A percentile compares a stretch with the other conserved stretches of the same genome.
Conservation (phyloP, 1,140 invertebrate genomes). For the Palaemon carinicauda region DNA sequence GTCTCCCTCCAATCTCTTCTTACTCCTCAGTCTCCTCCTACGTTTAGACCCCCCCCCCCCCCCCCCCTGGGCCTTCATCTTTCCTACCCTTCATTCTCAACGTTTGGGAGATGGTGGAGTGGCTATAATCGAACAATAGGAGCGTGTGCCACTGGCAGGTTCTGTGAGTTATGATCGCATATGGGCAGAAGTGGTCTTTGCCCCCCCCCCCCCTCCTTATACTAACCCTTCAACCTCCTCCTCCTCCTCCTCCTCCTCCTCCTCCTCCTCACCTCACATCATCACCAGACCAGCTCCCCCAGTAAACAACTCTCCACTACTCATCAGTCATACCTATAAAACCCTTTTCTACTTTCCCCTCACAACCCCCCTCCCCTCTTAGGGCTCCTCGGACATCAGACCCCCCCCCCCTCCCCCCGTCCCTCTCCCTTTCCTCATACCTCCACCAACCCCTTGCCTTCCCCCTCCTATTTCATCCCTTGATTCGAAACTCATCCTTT, state of each 20-base stretch:
- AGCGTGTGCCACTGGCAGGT: too few species aligned
- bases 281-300: background rate
- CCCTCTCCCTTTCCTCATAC: background rate
- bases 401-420: too few species aligned
- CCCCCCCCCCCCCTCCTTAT: background rate
- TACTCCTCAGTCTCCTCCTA: too few species aligned
- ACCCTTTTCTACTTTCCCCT: background rate
- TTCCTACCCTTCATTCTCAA: background rate
- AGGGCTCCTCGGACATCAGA: too few species aligned
- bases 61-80: too few species aligned
- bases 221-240: background rate
- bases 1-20: background rate
- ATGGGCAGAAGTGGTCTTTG: background rate
- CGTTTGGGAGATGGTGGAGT: too few species aligned
- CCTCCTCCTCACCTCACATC: background rate
- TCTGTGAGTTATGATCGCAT: too few species aligned
- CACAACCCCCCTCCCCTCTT: background rate
- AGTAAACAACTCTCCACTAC: background rate
- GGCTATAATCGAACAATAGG: too few species aligned
- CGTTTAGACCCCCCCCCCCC: background rate
- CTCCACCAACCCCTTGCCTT: background rate
- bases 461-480: background rate
- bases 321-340: too few species aligned
- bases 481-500: too few species aligned
- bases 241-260: background rate